Evolutionary conservation across 2,888 invertebrate species (phyloP), one percentile per base, ranked within the genome.

Genomic region (Brachyptera risi): DNA sequence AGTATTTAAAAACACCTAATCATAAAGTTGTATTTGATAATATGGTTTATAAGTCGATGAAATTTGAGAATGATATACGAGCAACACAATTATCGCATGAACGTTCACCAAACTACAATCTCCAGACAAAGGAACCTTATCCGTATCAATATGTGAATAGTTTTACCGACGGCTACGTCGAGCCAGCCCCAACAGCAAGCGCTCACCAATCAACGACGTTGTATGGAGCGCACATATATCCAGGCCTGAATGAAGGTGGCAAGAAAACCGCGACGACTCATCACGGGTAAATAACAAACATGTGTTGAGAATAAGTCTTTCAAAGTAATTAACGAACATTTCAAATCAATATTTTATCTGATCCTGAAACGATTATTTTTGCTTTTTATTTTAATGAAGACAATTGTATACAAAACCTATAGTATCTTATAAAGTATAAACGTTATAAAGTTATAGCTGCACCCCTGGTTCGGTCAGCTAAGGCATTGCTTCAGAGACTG

Each of bases 111-210:
- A 23, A 37, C 1, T 31, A 54, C 54, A 23, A 7, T 17, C 21
- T 54, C 9, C 15, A 31, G 21, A 19, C 35, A 1, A 35, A 31
- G 35, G 35, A 54, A 21, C 54, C 54, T n/a, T 54, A 54, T 54
- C 54, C 54, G 2, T 54, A 54, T 19, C 54, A 35, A 37, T 54
- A 35, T 15, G 54, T 54, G 54, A 54, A 37, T 19, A 9, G 21
- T 3, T 31, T 7, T 11, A 19, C 2, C 11, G 54, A 54, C 15
- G 17, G 35, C 19, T n/a, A 2, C 1, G 11, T 54, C 3, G 54
- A 54, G 31, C 54, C 54, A 13, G 54, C 54, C 1, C 54, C 54
- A 1, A 54, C 54, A 5, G 54, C 54, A 13, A 54, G 54, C n/a
- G 54, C 54, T 3, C 54, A 54, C 21, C 35, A 54, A 19, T 35